Percentiles rank a stretch among this genome's conserved stretches.
Evolutionary conservation across 2,797 vertebrate species (phyloP).

Genomic region (Zenarchopterus dispar): DNA sequence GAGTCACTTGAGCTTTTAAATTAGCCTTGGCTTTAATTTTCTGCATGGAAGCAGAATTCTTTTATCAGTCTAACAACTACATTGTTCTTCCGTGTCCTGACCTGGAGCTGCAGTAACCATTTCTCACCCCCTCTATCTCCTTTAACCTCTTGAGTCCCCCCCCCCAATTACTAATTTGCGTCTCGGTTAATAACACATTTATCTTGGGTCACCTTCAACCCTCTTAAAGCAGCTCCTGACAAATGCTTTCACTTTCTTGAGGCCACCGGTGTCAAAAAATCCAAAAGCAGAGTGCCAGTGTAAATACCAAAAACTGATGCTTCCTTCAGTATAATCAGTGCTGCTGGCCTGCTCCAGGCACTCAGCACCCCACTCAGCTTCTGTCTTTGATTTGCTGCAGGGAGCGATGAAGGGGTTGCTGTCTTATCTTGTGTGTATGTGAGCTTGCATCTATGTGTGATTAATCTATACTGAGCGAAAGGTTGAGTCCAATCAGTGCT

Average conservation of each 20-base stretch:
- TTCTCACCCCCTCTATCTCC: neutral
- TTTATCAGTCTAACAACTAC: slow-evolving; percentile 1
- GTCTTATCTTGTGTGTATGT: slow-evolving; percentile 41
- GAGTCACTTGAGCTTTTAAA: slow-evolving; percentile 16
- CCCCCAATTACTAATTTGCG: slow-evolving; percentile 48
- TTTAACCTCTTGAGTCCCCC: slow-evolving; percentile 4
- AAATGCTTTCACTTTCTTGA: slow-evolving; percentile 62
- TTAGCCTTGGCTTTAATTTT: slow-evolving; percentile 1
- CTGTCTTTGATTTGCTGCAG: slow-evolving; percentile 54
- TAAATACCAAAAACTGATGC: slow-evolving; percentile 76
- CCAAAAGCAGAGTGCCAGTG: slow-evolving; percentile 66
- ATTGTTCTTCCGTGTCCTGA: slow-evolving; percentile 6
- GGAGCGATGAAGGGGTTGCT: neutral
- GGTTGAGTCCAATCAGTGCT: slow-evolving; percentile 73
- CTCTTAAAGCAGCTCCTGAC: slow-evolving; percentile 55
- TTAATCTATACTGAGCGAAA: slow-evolving; percentile 70
- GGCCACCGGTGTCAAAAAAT: slow-evolving; percentile 62
- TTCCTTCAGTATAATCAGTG: slow-evolving; percentile 72
- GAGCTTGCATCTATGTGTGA: slow-evolving; percentile 64
- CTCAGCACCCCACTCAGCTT: slow-evolving; percentile 37
- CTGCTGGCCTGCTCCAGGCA: slow-evolving; percentile 52
- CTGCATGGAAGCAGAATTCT: slow-evolving; percentile 1
- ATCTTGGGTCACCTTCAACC: slow-evolving; percentile 76
- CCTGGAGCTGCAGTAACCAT: neutral
- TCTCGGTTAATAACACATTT: slow-evolving; percentile 67